Evolutionary conservation across 1,140 invertebrate genomes (phyloP).

Genomic region (Drosophila rufa): DNA sequence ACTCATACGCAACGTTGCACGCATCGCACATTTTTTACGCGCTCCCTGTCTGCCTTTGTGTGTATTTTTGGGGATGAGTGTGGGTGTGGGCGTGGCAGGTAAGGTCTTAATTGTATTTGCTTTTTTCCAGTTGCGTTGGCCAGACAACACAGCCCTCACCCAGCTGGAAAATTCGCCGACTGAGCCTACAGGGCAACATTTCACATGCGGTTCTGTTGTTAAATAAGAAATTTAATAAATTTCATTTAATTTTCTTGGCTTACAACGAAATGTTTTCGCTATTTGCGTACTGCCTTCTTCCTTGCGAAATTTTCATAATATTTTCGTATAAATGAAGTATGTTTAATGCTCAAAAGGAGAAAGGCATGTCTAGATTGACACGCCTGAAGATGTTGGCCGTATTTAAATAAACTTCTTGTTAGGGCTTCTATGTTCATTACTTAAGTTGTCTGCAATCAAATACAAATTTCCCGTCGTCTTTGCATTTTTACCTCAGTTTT

Average conservation of each 20-base stretch:
- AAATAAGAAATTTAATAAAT: constrained; percentile 39
- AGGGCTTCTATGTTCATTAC: not conserved
- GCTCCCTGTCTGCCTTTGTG: constrained; percentile 8
- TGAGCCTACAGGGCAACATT: constrained; percentile 1
- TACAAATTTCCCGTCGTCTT: not conserved
- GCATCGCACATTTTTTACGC: constrained; percentile 33
- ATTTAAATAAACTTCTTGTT: not conserved
- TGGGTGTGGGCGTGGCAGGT: constrained; percentile 52
- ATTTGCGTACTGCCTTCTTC: not conserved
- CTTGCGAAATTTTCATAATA: no score
- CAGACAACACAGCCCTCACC: constrained; percentile 29
- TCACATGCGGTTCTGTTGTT: constrained; percentile 17
- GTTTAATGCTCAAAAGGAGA: not conserved
- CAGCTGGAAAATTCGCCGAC: no score
- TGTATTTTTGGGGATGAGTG: not conserved
- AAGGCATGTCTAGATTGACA: no score
- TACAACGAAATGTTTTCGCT: constrained; percentile 10
- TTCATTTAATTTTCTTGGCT: constrained; percentile 38
- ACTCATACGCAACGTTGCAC: constrained; percentile 64
- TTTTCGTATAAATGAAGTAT: no score
- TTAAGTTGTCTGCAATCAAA: not conserved
- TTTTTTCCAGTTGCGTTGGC: constrained; percentile 56
- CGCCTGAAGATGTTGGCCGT: not conserved
- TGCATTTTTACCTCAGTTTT: no score
- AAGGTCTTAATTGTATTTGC: constrained; percentile 73